Conservation (phyloP, 2,888 invertebrate species). For the Phalera bucephala region DNA sequence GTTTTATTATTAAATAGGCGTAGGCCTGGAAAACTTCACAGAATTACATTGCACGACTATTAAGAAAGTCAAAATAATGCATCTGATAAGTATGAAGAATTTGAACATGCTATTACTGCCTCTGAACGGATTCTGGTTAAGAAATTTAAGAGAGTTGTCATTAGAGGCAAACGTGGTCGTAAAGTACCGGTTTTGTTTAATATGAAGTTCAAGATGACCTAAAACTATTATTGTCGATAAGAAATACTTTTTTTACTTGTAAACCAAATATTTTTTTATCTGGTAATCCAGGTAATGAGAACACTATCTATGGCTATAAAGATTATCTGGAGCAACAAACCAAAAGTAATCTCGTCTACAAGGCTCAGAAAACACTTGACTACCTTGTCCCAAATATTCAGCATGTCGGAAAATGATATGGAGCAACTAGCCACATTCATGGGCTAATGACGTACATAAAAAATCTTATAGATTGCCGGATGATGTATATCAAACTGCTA, state of each 20-base stretch:
- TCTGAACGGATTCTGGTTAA: conserved; percentile 29
- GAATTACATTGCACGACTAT: conserved; percentile 16
- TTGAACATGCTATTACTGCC: conserved; percentile 16
- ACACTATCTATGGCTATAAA: conserved; percentile 34
- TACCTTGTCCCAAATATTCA: conserved; percentile 36
- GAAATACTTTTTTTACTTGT: conserved; percentile 10
- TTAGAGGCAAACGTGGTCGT: conserved; percentile 31
- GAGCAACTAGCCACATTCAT: conserved; percentile 38
- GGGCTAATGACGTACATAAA: conserved; percentile 31
- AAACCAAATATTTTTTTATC: no score
- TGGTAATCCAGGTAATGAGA: conserved; percentile 14
- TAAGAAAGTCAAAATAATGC: conserved; percentile 10
- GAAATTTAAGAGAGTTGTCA: conserved; percentile 33
- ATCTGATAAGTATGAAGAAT: conserved; percentile 19
- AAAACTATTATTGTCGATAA: conserved; percentile 15
- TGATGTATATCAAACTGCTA: conserved; percentile 37
- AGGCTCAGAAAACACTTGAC: conserved; percentile 39
- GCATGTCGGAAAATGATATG: conserved; percentile 35
- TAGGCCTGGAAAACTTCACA: conserved; percentile 30
- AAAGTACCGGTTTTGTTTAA: conserved; percentile 36
- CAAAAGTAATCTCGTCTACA: conserved; percentile 34
- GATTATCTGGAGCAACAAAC: conserved; percentile 32
- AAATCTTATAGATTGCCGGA: conserved; percentile 31
- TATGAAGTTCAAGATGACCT: conserved; percentile 28
- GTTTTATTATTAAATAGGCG: conserved; percentile 29